phyloP scores from a whole-genome alignment of 2,797 vertebrate species.

The Anguilla anguilla region DNA sequence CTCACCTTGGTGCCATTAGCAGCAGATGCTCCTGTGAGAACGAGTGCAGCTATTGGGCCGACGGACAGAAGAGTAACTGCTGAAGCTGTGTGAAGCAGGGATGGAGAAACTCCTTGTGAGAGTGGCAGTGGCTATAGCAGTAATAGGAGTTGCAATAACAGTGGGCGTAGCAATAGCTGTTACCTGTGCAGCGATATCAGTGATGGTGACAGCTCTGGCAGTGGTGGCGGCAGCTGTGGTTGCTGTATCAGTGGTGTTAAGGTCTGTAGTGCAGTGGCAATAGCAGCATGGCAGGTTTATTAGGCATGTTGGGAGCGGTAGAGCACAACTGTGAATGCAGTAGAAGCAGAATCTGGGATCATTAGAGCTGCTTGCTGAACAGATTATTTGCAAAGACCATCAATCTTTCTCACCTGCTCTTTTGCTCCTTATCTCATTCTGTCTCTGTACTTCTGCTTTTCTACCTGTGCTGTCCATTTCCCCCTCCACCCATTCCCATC shows the following conservation, averaged over 20 bases:
- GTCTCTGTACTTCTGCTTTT: neutral
- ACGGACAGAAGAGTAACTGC: neutral
- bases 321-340: neutral
- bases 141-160: conserved; percentile 22
- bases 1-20: neutral
- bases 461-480: neutral
- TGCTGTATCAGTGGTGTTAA: conserved; percentile 15
- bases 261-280: conserved; percentile 18
- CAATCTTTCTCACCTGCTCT: neutral
- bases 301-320: neutral
- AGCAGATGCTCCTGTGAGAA: neutral
- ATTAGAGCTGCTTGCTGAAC: neutral
- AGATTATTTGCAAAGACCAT: conserved; percentile 4
- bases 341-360: neutral
- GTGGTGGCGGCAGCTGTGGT: conserved; percentile 1
- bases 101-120: neutral
- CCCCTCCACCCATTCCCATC: neutral
- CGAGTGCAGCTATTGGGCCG: neutral
- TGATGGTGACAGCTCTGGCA: conserved; percentile 17
- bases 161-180: neutral
- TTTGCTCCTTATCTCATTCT: conserved; percentile 9
- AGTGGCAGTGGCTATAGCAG: conserved; percentile 1
- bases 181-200: conserved; percentile 4
- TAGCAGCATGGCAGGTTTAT: neutral
- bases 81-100: neutral